These are phyloP conservation scores for Chunga burmeisteri DNA, from an alignment of 2,113 vertebrate genomes.

Conservation along the genomic window DNA sequence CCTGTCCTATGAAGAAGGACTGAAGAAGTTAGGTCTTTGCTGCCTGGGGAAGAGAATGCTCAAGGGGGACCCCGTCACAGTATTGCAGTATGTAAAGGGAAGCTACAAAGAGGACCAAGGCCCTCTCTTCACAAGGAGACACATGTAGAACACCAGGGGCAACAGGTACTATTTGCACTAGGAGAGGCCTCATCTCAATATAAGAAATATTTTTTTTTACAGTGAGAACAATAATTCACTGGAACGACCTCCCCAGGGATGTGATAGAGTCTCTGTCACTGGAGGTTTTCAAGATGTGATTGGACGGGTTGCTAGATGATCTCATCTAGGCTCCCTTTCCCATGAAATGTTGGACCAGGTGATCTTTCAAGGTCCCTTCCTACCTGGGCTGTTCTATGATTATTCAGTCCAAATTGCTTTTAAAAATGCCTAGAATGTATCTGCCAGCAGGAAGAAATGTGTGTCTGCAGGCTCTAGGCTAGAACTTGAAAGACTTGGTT, in stretches of 20 bases:
- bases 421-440: neutral
- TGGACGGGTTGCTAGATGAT: neutral
- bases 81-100: neutral
- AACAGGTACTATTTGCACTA: neutral
- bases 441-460: neutral
- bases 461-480: neutral
- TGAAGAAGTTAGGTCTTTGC: neutral
- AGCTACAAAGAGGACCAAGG: fast-evolving
- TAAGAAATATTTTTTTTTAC: neutral
- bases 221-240: neutral
- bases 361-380: neutral
- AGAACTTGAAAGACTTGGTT: neutral
- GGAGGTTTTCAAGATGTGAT: neutral
- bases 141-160: neutral
- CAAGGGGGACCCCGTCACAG: neutral
- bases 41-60: neutral
- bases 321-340: neutral
- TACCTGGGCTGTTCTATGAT: neutral
- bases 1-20: neutral
- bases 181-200: neutral
- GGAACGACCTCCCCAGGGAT: neutral
- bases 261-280: neutral
- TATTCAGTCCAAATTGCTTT: neutral
- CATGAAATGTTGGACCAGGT: neutral
- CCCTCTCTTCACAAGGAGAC: neutral